Conservation (phyloP, 2,888 invertebrate genomes). For the Apamea epomidion region DNA sequence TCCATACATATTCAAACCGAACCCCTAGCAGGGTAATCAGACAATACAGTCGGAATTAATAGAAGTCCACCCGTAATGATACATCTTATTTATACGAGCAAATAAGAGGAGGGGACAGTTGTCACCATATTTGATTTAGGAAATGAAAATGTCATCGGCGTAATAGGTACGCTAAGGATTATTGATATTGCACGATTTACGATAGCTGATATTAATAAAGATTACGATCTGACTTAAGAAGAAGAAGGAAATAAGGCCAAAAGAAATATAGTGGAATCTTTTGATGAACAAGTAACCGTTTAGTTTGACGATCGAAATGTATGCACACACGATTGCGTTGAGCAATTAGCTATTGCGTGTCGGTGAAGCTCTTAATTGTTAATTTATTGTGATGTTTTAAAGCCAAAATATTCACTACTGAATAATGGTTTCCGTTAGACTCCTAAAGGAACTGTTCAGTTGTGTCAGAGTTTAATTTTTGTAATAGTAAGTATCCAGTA, state of each 20-base stretch:
- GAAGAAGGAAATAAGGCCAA: constrained; percentile 1
- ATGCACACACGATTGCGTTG: constrained; percentile 31
- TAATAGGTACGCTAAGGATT: constrained; percentile 86
- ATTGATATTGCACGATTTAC: constrained; percentile 82
- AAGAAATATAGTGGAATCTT: background rate
- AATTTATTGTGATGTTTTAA: constrained; percentile 49
- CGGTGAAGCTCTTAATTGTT: constrained; percentile 59
- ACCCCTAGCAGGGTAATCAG: constrained; percentile 54
- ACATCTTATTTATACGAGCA: constrained; percentile 81
- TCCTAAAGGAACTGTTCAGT: background rate
- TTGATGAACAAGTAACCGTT: constrained; percentile 27
- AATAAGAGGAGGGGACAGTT: constrained; percentile 75
- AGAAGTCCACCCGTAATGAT: constrained; percentile 68
- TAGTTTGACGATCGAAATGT: background rate
- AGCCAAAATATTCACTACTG: constrained; percentile 3
- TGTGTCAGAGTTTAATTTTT: background rate
- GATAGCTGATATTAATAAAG: constrained; percentile 68
- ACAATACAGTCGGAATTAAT: constrained; percentile 63
- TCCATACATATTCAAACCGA: constrained; percentile 50
- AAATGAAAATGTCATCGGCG: constrained; percentile 89
- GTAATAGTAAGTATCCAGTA: background rate
- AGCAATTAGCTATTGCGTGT: constrained; percentile 37
- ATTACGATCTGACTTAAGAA: constrained; percentile 25
- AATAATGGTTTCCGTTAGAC: constrained; percentile 1
- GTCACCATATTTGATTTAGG: constrained; percentile 84